phyloP scores from a whole-genome alignment of 2,113 vertebrate genomes.

The Paracyprichromis sp. region DNA sequence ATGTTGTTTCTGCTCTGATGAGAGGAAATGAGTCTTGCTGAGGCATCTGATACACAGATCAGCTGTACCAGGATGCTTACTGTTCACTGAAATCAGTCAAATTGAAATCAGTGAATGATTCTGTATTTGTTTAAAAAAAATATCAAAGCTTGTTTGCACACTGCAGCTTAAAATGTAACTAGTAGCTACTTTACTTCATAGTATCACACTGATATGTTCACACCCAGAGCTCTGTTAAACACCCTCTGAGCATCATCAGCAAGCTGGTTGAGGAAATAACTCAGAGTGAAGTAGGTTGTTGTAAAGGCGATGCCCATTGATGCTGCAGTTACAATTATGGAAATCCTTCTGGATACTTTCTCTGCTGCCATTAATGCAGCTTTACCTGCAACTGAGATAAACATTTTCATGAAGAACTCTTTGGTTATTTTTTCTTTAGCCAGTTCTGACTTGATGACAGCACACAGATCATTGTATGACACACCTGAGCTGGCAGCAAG shows the following conservation, averaged over 20 bases:
- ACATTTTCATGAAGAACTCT: accelerated
- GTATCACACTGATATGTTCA: background rate
- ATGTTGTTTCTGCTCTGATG: accelerated
- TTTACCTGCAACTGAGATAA: accelerated
- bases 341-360: accelerated
- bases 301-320: accelerated
- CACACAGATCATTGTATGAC: accelerated
- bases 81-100: background rate
- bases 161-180: accelerated
- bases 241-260: background rate
- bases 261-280: accelerated
- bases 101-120: accelerated
- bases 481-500: accelerated
- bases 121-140: accelerated
- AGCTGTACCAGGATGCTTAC: background rate
- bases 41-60: background rate
- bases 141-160: accelerated
- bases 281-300: accelerated
- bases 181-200: background rate
- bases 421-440: no score
- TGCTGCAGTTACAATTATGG: accelerated
- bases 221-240: background rate
- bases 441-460: accelerated
- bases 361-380: accelerated
- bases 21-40: background rate